Base-by-base conservation (phyloP, 2,113 vertebrate species). In the Ictalurus punctatus region DNA sequence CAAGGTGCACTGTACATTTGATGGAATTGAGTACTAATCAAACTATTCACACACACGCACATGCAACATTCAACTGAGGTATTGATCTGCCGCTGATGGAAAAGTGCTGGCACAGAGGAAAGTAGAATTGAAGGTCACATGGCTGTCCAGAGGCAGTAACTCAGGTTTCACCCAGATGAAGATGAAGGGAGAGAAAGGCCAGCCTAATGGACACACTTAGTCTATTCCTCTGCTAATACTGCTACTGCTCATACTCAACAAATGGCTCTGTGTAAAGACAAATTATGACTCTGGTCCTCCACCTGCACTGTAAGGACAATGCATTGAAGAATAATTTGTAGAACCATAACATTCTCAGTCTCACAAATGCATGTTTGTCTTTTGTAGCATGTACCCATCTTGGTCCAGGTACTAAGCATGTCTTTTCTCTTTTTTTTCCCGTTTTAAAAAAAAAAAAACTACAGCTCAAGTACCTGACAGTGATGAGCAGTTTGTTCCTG, bases 401-500 rank as follows among this genome's bases (percentile, higher is more conserved):
- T 82, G 52, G 23, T 52, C 34, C 54, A 37, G 10, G 59, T 48
- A 48, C 37, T 90, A 85, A 92, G 44, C 58, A 79, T 79, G 16
- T 87, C 61, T 88, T 90, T 65, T 89, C 44, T 90, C n/a, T n/a
- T n/a, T 58, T 73, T 89, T 25, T 88, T 1, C 8, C 48, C 48
- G 90, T 37, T 34, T 44, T 63, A 14, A 48, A 48, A 48, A 48
- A 48, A 48, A 44, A 40, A 44, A 48, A 17, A 76, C 91, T 95
- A 86, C 97, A 99, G 98, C 98, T 97, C 98, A 99, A 94, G 98
- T 99, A 95, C 98, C 98, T 87, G 98, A 99, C 96, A 97, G 96
- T 0, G 98, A 99, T 89, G 98, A 99, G 92, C 98, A 98, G 92
- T 99, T 98, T 93, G 97, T 99, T 95, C 98, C 98, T 90, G 98